phyloP scores from a whole-genome alignment of 1,140 invertebrate species.

The Diorhabda carinulata region DNA sequence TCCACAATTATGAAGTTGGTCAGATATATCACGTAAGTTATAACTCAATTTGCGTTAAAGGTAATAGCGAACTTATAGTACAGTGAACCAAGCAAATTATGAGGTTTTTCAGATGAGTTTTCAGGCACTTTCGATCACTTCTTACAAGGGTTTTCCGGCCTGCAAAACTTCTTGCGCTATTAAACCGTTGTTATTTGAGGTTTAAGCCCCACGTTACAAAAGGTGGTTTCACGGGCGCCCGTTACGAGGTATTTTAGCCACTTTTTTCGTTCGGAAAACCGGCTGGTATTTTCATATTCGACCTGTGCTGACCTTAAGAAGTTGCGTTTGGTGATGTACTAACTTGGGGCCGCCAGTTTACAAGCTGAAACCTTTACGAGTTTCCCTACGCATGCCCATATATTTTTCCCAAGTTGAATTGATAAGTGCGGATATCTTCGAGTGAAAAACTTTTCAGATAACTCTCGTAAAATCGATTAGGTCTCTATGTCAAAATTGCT shows the following conservation, averaged over 20 bases:
- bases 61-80: neutral
- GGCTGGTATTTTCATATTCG: too few species aligned
- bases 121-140: neutral
- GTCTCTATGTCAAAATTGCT: neutral
- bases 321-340: too few species aligned
- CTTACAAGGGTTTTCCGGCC: too few species aligned
- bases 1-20: slow-evolving; percentile 9
- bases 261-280: too few species aligned
- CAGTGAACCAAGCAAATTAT: neutral
- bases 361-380: neutral
- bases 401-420: neutral
- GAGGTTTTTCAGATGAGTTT: neutral
- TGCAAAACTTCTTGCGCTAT: too few species aligned
- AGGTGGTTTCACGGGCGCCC: too few species aligned
- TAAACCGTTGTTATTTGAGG: too few species aligned
- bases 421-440: too few species aligned
- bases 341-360: too few species aligned
- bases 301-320: too few species aligned
- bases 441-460: neutral
- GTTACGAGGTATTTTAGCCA: too few species aligned
- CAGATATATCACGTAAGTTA: slow-evolving; percentile 11
- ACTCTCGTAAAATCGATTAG: neutral
- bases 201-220: too few species aligned
- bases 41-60: neutral
- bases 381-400: neutral